phyloP scores from a whole-genome alignment of 92 coral and sea anemone species.

The Anthopleura xanthogrammica region DNA sequence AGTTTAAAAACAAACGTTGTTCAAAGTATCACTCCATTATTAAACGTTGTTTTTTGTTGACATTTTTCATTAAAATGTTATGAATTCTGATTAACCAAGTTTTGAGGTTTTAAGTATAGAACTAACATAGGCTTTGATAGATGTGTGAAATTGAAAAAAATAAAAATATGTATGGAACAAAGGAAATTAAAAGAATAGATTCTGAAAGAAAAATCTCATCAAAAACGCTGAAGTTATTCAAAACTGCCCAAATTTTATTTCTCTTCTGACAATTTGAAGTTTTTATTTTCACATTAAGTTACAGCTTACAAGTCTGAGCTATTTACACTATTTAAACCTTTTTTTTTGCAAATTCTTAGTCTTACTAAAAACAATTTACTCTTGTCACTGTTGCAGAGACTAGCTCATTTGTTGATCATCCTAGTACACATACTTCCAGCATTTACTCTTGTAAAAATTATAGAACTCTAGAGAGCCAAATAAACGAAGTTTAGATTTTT shows the following conservation, averaged over 20 bases:
- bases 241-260: constrained; percentile 34
- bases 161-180: background rate
- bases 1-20: background rate
- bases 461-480: too few species aligned
- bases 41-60: too few species aligned
- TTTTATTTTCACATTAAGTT: constrained; percentile 8
- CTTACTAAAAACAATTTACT: constrained; percentile 20
- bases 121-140: too few species aligned
- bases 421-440: background rate
- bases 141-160: background rate
- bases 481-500: background rate
- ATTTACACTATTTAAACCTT: constrained; percentile 27
- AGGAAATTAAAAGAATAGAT: too few species aligned
- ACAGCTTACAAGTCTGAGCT: constrained; percentile 1
- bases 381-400: background rate
- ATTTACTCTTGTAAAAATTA: background rate
- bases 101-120: too few species aligned
- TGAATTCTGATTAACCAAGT: background rate
- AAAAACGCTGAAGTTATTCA: background rate
- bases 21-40: background rate
- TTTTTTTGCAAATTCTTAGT: background rate
- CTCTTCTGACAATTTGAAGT: constrained; percentile 14
- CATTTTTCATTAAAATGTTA: background rate
- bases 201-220: too few species aligned
- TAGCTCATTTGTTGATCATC: background rate